Evolutionary conservation across 2,113 vertebrate genomes (phyloP).

Genomic region (Ictalurus furcatus): DNA sequence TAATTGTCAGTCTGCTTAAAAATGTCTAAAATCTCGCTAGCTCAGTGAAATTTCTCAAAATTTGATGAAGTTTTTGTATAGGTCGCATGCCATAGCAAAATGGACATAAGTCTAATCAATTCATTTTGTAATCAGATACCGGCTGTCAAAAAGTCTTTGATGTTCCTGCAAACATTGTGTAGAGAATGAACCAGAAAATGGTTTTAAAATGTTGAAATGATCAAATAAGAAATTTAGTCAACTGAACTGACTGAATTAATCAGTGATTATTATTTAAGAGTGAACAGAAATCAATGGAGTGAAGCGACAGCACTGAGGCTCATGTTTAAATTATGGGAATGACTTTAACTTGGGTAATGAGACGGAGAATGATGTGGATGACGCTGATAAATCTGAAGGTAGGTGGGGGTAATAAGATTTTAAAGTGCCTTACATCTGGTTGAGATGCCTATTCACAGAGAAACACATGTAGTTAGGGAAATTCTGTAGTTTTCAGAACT

Average conservation of each 20-base stretch:
- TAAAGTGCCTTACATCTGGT: too few relatives aligned
- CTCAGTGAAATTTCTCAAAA: not conserved
- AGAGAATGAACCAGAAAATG: not conserved
- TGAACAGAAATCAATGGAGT: too few relatives aligned
- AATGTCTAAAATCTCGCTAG: not conserved
- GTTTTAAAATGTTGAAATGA: not conserved
- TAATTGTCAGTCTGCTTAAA: not conserved
- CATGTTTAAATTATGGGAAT: too few relatives aligned
- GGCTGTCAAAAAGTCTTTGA: not conserved
- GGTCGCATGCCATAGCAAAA: not conserved
- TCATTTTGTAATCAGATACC: not conserved
- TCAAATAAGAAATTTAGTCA: not conserved
- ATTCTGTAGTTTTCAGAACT: not conserved
- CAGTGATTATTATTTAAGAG: not conserved
- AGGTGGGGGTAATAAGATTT: too few relatives aligned
- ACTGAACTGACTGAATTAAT: not conserved
- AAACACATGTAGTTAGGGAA: not conserved
- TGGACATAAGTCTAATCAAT: not conserved
- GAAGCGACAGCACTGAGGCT: too few relatives aligned
- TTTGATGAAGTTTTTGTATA: not conserved
- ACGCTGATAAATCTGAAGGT: too few relatives aligned
- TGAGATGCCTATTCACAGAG: too few relatives aligned
- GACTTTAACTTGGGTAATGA: too few relatives aligned
- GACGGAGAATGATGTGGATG: too few relatives aligned
- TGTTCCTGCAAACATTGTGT: not conserved